phyloP scores from a whole-genome alignment of 2,888 invertebrate species.

The Sarcophaga rosellei region DNA sequence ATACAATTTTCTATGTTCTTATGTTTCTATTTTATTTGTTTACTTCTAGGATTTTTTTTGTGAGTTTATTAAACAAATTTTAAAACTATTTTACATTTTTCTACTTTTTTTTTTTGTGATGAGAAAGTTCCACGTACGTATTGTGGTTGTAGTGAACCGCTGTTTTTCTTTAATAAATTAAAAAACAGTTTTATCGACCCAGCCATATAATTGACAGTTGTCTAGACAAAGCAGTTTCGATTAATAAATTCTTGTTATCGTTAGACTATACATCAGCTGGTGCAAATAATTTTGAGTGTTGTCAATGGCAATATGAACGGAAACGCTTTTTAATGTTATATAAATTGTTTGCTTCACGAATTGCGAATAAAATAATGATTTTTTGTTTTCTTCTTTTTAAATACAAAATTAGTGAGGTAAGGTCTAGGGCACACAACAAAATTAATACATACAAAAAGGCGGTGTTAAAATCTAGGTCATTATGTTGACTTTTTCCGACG shows the following conservation, averaged over 20 bases:
- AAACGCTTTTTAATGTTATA: too few relatives aligned
- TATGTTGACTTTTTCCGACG: too few relatives aligned
- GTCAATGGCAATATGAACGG: background rate
- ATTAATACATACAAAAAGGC: too few relatives aligned
- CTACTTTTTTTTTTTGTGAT: slow-evolving; percentile 47
- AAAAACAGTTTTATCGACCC: slow-evolving; percentile 28
- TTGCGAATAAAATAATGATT: too few relatives aligned
- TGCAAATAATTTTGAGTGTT: background rate
- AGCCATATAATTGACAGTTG: background rate
- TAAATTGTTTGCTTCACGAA: too few relatives aligned
- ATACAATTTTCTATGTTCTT: background rate
- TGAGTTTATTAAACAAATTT: slow-evolving; percentile 55
- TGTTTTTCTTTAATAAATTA: slow-evolving; percentile 36
- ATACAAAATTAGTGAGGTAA: too few relatives aligned
- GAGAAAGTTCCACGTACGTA: slow-evolving; percentile 74
- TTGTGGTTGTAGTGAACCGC: slow-evolving; percentile 51
- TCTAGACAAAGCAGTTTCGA: slow-evolving; percentile 1
- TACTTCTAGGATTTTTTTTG: background rate
- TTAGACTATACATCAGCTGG: slow-evolving; percentile 3
- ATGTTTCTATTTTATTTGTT: background rate
- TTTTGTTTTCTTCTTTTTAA: too few relatives aligned
- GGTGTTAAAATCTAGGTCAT: too few relatives aligned
- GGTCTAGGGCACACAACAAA: too few relatives aligned
- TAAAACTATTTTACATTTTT: slow-evolving; percentile 56
- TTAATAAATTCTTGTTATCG: background rate